Evolutionary conservation across 2,888 invertebrate genomes (phyloP).

Genomic region (Pseudanteris insignis): DNA sequence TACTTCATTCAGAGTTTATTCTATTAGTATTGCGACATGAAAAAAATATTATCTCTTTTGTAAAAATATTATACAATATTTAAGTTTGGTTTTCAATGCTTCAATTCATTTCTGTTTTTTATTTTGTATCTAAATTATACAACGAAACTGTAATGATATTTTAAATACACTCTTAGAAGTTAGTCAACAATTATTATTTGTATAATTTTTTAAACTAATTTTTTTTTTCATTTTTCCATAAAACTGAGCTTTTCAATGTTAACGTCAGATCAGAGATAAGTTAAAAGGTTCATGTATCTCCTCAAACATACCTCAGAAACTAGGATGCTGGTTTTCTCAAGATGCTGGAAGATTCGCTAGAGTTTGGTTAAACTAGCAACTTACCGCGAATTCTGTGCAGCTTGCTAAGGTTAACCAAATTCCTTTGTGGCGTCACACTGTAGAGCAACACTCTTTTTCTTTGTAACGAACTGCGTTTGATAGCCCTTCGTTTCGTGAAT

Average conservation of each 20-base stretch:
- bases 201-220: too few relatives aligned
- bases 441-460: constrained; percentile 17
- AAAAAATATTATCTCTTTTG: too few relatives aligned
- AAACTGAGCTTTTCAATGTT: too few relatives aligned
- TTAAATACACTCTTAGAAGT: too few relatives aligned
- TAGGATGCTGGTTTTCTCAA: constrained; percentile 16
- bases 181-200: too few relatives aligned
- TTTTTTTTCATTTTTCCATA: too few relatives aligned
- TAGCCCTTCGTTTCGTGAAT: constrained; percentile 28
- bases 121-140: constrained; percentile 9
- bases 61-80: too few relatives aligned
- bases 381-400: constrained; percentile 42
- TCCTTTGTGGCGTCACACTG: constrained; percentile 26
- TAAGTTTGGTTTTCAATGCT: too few relatives aligned
- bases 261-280: constrained; percentile 38
- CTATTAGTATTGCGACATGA: too few relatives aligned
- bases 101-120: constrained; percentile 43
- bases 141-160: too few relatives aligned
- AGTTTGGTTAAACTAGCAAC: constrained; percentile 40
- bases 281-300: constrained; percentile 41
- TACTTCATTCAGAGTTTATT: too few relatives aligned
- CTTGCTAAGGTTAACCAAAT: constrained; percentile 39
- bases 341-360: constrained; percentile 22
- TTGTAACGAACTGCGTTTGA: constrained; percentile 29
- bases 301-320: constrained; percentile 48